Percentiles rank a stretch among this genome's conserved stretches.
These are phyloP conservation scores for Atractosteus spatula DNA, from an alignment of 2,113 vertebrate genomes.

Conservation along the genomic window DNA sequence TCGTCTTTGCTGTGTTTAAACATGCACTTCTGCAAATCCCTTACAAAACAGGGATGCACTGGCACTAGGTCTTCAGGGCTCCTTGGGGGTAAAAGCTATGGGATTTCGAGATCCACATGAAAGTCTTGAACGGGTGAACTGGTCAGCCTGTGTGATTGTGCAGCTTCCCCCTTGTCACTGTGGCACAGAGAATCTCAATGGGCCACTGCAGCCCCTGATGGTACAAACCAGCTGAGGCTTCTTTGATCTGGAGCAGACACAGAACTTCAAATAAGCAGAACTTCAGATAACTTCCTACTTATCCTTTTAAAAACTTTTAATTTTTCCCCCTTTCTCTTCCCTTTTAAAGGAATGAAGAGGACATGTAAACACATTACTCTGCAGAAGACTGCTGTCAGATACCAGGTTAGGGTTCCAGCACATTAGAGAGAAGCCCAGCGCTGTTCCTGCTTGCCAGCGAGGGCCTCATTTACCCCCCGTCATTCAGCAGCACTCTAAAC, in stretches of 20 bases:
- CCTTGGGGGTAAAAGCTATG: too few relatives aligned
- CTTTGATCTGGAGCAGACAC: slow-evolving; percentile 19
- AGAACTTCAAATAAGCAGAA: slow-evolving; percentile 22
- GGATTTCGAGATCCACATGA: too few relatives aligned
- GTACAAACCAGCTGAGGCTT: slow-evolving; percentile 13
- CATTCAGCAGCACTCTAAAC: slow-evolving; percentile 60
- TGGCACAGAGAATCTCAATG: too few relatives aligned
- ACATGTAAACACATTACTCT: slow-evolving; percentile 10
- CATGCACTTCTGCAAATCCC: too few relatives aligned
- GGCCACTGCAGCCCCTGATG: slow-evolving; percentile 25
- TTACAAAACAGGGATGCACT: too few relatives aligned
- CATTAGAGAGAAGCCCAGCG: slow-evolving; percentile 25
- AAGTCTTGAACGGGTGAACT: too few relatives aligned
- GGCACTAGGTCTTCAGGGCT: too few relatives aligned
- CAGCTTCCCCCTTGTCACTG: too few relatives aligned
- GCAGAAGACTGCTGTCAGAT: slow-evolving; percentile 23
- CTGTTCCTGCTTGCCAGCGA: neutral
- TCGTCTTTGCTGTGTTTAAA: too few relatives aligned
- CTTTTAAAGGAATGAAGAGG: slow-evolving; percentile 3
- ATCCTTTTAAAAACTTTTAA: too few relatives aligned
- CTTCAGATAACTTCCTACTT: slow-evolving; percentile 26
- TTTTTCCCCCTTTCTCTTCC: slow-evolving; percentile 21
- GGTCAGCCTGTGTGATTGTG: too few relatives aligned
- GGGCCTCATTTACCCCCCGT: slow-evolving; percentile 50
- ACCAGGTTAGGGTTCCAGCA: slow-evolving; percentile 30